Evolutionary conservation across 2,797 vertebrate genomes (phyloP), one percentile per base, ranked within the genome.

Genomic region (Sebastes vulpes): DNA sequence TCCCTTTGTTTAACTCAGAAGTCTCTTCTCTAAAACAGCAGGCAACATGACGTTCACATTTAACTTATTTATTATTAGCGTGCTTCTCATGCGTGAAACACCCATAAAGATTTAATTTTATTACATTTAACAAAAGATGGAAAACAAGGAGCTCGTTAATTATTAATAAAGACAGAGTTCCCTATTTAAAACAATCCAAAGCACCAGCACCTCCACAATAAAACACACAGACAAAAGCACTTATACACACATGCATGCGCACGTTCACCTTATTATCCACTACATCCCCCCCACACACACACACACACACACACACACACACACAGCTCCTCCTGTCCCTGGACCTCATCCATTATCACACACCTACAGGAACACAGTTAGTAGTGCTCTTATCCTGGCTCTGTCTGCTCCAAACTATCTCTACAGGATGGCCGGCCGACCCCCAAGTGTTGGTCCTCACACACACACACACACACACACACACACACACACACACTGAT

Each of bases 21-120:
- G 28, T 31, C 57, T 64, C 75, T 48, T 69, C 65, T 81, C 72
- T 77, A 64, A 83, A 90, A 89, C 82, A 84, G 74, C 77, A 75
- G 78, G 60, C 80, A 70, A 83, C 76, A 80, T 23, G 65, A 58
- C 8, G 38, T 74, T 77, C 67, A 23, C 75, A 58, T 90, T 93
- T 85, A 75, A 87, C 76, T 91, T 91, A 92, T 93, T 95, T 91
- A 93, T 92, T 93, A 94, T 93, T 92, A 92, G 90, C 65, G 52
- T 73, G 48, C 79, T 74, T 72, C 60, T 87, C 91, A 88, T 86
- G 87, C 83, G 20, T 85, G 81, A 87, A 83, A 89, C 9, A 77
- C 86, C 92, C 92, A 95, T 94, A 82, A 92, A 89, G 79, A 87
- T 93, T 94, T 92, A 16, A 92, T 92, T 90, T 93, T 87, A 77